Percentiles rank a stretch among this genome's conserved stretches.
Evolutionary conservation across 2,797 vertebrate species (phyloP).

Genomic region (Eurystomus glaucurus): DNA sequence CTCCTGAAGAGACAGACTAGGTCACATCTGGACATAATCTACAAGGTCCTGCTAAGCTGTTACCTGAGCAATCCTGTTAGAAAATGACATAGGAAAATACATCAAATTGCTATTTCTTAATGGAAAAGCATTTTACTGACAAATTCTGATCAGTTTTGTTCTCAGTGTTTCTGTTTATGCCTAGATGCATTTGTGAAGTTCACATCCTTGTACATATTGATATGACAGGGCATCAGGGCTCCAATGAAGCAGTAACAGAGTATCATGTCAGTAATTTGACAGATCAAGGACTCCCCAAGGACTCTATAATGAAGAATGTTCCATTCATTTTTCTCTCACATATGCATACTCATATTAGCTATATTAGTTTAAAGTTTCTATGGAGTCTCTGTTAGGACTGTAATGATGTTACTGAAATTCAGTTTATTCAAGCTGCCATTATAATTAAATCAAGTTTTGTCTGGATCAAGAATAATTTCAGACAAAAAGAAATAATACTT

Average conservation of each 20-base stretch:
- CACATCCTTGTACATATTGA: neutral
- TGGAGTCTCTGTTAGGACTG: neutral
- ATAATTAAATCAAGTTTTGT: neutral
- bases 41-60: neutral
- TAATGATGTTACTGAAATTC: neutral
- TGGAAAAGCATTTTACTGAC: neutral
- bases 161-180: conserved; percentile 11
- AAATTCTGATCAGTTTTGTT: neutral
- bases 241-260: conserved; percentile 16
- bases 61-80: neutral
- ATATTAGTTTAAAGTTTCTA: neutral
- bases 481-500: neutral
- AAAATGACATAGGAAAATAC: neutral
- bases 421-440: neutral
- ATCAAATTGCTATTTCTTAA: neutral
- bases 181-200: neutral
- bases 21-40: neutral
- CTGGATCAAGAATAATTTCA: neutral
- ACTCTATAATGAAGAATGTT: neutral
- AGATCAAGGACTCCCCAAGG: conserved; percentile 53
- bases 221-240: conserved; percentile 13
- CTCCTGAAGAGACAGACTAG: neutral
- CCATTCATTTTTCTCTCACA: neutral
- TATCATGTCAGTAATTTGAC: conserved; percentile 36
- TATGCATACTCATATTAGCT: neutral